Conservation (phyloP, 2,113 vertebrate species). For the Phycodurus eques region DNA sequence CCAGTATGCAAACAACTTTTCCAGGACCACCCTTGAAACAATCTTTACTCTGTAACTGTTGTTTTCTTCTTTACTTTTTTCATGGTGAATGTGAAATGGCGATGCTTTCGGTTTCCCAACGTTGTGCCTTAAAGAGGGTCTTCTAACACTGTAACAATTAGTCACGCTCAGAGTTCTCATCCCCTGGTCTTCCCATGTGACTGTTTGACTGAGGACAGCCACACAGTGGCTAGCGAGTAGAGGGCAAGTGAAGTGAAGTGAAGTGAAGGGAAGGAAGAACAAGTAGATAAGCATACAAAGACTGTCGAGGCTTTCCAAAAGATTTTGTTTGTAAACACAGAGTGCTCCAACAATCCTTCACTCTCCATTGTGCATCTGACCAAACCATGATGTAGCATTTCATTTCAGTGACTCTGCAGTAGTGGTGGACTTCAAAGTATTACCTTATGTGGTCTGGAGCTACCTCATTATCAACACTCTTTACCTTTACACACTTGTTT, state of each 20-base stretch:
- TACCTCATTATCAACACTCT: slow-evolving; percentile 55
- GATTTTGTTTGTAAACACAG: neutral
- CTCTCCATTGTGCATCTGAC: slow-evolving; percentile 9
- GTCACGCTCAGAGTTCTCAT: neutral
- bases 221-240: neutral
- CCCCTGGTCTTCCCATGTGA: neutral
- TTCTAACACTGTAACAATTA: neutral
- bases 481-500: slow-evolving; percentile 4
- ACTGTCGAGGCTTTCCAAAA: neutral
- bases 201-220: neutral
- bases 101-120: neutral
- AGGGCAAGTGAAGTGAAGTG: neutral
- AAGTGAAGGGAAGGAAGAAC: neutral
- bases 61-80: neutral
- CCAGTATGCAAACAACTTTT: slow-evolving; percentile 14
- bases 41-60: neutral
- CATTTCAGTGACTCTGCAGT: slow-evolving; percentile 18
- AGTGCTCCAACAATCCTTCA: neutral
- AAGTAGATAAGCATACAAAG: neutral
- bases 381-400: slow-evolving; percentile 10
- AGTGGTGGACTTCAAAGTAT: slow-evolving; percentile 1
- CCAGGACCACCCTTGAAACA: neutral
- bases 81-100: neutral
- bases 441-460: slow-evolving; percentile 34
- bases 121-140: slow-evolving; percentile 5